A percentile compares a stretch with the other conserved stretches of the same genome.
These are phyloP conservation scores for Bradypus variegatus DNA, from an alignment of 2,797 vertebrate species.

Conservation along the genomic window DNA sequence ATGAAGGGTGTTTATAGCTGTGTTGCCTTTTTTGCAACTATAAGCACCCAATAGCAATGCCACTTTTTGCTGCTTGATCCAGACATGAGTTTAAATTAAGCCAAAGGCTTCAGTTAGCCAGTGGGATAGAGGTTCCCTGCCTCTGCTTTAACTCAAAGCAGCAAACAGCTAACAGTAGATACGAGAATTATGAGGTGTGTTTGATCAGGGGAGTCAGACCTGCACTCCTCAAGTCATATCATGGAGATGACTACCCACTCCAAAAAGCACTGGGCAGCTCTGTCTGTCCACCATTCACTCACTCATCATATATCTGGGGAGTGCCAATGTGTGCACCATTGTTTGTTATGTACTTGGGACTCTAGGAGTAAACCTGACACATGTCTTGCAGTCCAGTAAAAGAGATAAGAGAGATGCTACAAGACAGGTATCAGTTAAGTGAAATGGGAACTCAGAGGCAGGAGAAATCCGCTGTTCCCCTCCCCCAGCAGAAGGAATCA, in stretches of 20 bases:
- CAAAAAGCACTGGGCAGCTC: neutral
- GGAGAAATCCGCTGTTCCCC: neutral
- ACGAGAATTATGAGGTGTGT: neutral
- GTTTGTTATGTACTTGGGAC: neutral
- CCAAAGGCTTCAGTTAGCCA: neutral
- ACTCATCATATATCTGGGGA: neutral
- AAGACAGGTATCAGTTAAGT: neutral
- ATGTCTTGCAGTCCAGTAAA: neutral
- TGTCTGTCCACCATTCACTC: neutral
- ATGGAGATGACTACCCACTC: neutral
- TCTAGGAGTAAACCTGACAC: neutral
- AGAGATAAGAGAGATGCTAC: neutral
- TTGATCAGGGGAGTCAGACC: neutral
- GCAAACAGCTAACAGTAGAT: neutral
- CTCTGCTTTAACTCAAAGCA: neutral
- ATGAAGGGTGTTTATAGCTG: neutral
- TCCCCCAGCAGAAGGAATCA: neutral
- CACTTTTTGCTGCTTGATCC: neutral
- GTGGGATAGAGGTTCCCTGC: neutral
- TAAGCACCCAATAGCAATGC: neutral
- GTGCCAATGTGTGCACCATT: neutral
- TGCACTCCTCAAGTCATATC: neutral
- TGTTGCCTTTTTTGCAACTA: neutral
- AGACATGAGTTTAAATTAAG: neutral
- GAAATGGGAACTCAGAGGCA: neutral